Conservation (phyloP, 1,140 invertebrate genomes). For the Zaprionus ghesquierei region DNA sequence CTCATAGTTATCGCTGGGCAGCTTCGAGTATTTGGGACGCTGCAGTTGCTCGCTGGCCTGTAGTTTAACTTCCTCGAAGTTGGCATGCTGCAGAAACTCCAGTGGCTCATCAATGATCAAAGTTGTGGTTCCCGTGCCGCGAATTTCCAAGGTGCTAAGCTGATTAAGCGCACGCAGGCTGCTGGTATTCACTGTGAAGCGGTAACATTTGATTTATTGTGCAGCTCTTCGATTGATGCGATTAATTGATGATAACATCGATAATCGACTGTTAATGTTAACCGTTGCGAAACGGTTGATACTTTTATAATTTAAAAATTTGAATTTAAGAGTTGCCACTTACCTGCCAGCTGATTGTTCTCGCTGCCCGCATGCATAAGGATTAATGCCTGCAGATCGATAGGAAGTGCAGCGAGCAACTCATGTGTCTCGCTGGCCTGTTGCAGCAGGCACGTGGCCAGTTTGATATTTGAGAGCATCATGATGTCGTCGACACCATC, state of each 20-base stretch:
- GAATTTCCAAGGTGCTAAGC: conserved; percentile 85
- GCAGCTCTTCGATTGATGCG: background rate
- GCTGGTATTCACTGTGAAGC: conserved; percentile 82
- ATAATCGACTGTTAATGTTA: background rate
- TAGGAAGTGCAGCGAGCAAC: conserved; percentile 83
- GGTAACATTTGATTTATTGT: background rate
- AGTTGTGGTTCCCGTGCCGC: conserved; percentile 82
- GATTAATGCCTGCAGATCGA: conserved; percentile 84
- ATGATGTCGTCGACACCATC: conserved; percentile 52
- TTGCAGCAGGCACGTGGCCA: conserved; percentile 85
- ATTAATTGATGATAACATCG: background rate
- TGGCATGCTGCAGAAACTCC: conserved; percentile 82
- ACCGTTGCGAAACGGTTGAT: too few relatives aligned
- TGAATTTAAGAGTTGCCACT: background rate
- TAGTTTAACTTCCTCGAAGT: conserved; percentile 81
- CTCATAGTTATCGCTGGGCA: conserved; percentile 68
- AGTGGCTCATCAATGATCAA: conserved; percentile 83
- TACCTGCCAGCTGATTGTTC: conserved; percentile 69
- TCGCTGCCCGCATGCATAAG: conserved; percentile 84
- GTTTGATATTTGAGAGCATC: conserved; percentile 83
- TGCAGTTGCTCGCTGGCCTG: conserved; percentile 70
- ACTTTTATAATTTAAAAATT: too few relatives aligned
- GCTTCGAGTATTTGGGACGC: conserved; percentile 66
- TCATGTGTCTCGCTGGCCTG: conserved; percentile 82
- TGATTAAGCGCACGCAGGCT: conserved; percentile 84